Evolutionary conservation across 1,140 invertebrate genomes (phyloP).

Genomic region (Hirudo medicinalis): DNA sequence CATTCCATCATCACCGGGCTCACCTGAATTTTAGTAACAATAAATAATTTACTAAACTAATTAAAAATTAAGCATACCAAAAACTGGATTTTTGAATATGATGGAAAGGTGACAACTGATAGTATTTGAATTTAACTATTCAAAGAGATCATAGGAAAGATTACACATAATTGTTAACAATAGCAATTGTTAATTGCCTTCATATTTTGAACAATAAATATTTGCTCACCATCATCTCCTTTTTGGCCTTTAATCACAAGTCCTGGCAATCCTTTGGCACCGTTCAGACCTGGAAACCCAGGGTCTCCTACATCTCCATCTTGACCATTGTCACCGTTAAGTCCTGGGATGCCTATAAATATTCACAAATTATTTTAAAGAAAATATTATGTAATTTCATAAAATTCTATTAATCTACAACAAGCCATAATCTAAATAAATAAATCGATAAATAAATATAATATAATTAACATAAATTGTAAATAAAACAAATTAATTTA

Average conservation of each 20-base stretch:
- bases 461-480: no score
- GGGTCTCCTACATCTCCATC: background rate
- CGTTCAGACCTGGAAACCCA: background rate
- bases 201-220: constrained; percentile 1
- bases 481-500: no score
- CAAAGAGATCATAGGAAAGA: background rate
- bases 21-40: background rate
- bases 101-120: background rate
- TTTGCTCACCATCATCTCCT: background rate
- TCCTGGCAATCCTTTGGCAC: constrained; percentile 1
- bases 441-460: no score
- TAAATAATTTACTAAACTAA: no score
- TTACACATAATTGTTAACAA: background rate
- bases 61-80: no score
- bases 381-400: no score
- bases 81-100: no score
- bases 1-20: background rate
- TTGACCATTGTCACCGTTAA: background rate
- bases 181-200: no score
- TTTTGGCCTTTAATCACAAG: background rate
- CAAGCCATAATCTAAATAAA: no score
- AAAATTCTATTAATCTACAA: no score
- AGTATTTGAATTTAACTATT: background rate
- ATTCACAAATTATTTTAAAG: no score
- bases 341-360: background rate